Evolutionary conservation across 1,140 invertebrate genomes (phyloP).

Genomic region (Wasmannia auropunctata): DNA sequence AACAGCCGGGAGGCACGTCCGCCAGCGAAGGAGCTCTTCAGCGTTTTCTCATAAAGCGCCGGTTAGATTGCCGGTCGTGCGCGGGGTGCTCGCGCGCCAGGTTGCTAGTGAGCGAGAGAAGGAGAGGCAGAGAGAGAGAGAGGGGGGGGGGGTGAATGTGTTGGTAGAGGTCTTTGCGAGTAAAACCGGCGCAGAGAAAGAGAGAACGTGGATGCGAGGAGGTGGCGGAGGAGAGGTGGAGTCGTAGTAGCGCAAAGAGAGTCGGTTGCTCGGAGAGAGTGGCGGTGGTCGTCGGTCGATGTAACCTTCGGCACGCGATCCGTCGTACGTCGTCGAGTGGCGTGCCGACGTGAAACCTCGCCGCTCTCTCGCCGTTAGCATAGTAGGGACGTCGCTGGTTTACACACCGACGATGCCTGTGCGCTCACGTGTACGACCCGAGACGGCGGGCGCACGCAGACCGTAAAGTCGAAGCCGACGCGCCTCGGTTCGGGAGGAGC

Average conservation of each 20-base stretch:
- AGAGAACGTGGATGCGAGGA: neutral
- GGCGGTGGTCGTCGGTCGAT: constrained; percentile 70
- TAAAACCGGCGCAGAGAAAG: constrained; percentile 8
- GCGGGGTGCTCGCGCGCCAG: constrained; percentile 51
- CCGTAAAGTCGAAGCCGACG: neutral
- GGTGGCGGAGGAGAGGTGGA: neutral
- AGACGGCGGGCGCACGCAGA: neutral
- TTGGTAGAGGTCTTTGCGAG: neutral
- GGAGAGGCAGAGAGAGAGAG: neutral
- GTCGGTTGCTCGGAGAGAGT: constrained; percentile 41
- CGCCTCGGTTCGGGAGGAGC: neutral
- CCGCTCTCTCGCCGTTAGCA: constrained; percentile 50
- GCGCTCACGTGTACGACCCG: neutral
- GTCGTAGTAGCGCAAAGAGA: constrained; percentile 40
- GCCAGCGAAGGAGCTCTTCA: constrained; percentile 74
- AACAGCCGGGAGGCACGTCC: constrained; percentile 78
- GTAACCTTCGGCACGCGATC: constrained; percentile 83
- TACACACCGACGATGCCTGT: constrained; percentile 37
- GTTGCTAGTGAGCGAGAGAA: constrained; percentile 28
- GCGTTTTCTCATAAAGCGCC: constrained; percentile 79
- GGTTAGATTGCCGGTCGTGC: constrained; percentile 62
- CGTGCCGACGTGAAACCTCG: constrained; percentile 68
- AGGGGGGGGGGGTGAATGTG: neutral
- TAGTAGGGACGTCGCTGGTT: constrained; percentile 40
- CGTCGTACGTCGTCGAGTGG: constrained; percentile 63